These are phyloP conservation scores for Elysia crispata DNA, from an alignment of 2,888 invertebrate genomes.

Conservation along the genomic window DNA sequence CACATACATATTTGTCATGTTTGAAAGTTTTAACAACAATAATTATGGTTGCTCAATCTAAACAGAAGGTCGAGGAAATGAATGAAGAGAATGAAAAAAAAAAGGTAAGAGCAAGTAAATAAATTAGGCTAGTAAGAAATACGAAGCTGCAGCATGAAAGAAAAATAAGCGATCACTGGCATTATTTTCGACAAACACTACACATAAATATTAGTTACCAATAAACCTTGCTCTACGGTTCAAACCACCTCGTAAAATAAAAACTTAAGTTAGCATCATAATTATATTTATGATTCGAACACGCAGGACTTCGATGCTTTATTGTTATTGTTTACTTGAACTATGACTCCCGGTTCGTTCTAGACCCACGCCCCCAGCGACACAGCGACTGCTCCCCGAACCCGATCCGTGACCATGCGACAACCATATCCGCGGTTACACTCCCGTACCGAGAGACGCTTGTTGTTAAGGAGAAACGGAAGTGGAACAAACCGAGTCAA, in stretches of 20 bases:
- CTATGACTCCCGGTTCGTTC: not conserved
- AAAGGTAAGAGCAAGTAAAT: not conserved
- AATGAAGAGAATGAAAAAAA: too few relatives aligned
- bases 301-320: not conserved
- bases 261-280: not conserved
- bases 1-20: too few relatives aligned
- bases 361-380: not conserved
- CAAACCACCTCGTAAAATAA: too few relatives aligned
- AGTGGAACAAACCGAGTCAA: not conserved
- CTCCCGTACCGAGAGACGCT: constrained; percentile 37
- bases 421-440: constrained; percentile 29
- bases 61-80: too few relatives aligned
- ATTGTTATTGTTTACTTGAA: constrained; percentile 1
- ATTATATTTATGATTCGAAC: not conserved
- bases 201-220: not conserved
- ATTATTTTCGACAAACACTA: too few relatives aligned
- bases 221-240: not conserved
- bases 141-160: not conserved
- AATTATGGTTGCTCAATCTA: too few relatives aligned
- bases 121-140: not conserved
- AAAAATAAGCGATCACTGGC: too few relatives aligned
- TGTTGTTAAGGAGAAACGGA: constrained; percentile 44
- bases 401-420: constrained; percentile 38
- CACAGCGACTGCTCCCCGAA: not conserved
- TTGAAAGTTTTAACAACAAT: too few relatives aligned